Percentiles rank a stretch among this genome's conserved stretches.
phyloP scores from a whole-genome alignment of 2,113 vertebrate species.

The Gopherus flavomarginatus region DNA sequence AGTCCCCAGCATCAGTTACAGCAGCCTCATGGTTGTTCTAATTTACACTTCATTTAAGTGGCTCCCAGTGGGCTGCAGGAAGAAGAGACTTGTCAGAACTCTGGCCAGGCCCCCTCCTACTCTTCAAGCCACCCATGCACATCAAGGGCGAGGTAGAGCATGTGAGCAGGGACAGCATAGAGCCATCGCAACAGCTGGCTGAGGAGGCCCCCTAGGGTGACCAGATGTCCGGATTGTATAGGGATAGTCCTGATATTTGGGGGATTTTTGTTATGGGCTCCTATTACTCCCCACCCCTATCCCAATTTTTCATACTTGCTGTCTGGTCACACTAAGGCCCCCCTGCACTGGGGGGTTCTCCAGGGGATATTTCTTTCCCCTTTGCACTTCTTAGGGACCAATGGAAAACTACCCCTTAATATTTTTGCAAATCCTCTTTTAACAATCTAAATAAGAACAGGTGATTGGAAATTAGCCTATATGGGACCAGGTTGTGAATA shows the following conservation, averaged over 20 bases:
- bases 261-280: too few species aligned
- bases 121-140: background rate
- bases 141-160: background rate
- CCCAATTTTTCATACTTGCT: too few species aligned
- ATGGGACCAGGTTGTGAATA: background rate
- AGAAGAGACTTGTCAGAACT: background rate
- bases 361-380: background rate
- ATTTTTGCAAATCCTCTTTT: background rate
- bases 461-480: background rate
- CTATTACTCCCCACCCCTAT: too few species aligned
- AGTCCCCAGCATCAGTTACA: background rate
- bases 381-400: background rate
- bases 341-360: background rate
- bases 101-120: background rate
- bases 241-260: too few species aligned
- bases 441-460: background rate
- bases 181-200: background rate
- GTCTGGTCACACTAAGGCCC: background rate
- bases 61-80: background rate
- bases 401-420: accelerated
- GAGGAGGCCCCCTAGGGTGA: background rate
- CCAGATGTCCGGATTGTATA: too few species aligned
- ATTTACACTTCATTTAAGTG: background rate
- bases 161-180: background rate
- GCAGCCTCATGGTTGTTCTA: background rate